These are phyloP conservation scores for Chymomyza fuscimana DNA, from an alignment of 2,888 invertebrate species.

Conservation along the genomic window DNA sequence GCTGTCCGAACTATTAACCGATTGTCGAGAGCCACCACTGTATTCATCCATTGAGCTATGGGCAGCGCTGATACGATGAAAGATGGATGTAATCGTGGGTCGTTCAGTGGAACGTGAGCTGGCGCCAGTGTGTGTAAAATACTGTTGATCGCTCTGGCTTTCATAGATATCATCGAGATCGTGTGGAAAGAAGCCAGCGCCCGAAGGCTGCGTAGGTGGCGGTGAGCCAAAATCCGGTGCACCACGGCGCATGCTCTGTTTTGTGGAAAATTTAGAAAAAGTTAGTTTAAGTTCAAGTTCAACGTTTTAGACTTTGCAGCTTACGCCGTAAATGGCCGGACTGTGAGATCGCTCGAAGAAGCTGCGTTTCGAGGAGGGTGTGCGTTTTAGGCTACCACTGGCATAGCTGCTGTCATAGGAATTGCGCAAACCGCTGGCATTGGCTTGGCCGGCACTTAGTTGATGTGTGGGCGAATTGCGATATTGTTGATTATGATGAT, in stretches of 20 bases:
- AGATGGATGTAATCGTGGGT: conserved; percentile 78
- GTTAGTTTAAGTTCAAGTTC: not conserved
- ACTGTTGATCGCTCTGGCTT: conserved; percentile 78
- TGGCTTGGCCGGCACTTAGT: not conserved
- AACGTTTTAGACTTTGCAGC: conserved; percentile 23
- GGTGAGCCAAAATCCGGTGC: conserved; percentile 75
- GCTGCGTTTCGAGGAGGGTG: conserved; percentile 75
- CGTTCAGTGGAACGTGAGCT: conserved; percentile 69
- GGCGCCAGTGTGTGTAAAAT: conserved; percentile 79
- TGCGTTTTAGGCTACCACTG: conserved; percentile 70
- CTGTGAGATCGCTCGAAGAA: conserved; percentile 77
- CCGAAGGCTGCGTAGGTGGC: conserved; percentile 66
- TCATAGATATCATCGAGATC: conserved; percentile 80
- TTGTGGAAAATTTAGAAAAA: conserved; percentile 12
- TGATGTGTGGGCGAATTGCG: conserved; percentile 72
- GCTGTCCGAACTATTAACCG: conserved; percentile 56
- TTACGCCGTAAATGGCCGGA: conserved; percentile 77
- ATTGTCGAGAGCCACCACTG: conserved; percentile 49
- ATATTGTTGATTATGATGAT: conserved; percentile 72
- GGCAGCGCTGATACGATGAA: conserved; percentile 77
- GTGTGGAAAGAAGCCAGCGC: conserved; percentile 77
- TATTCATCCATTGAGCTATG: conserved; percentile 77
- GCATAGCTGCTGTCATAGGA: conserved; percentile 71
- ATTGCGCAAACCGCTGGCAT: conserved; percentile 55
- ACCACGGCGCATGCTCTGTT: conserved; percentile 75